Evolutionary conservation across 2,888 invertebrate genomes (phyloP), one percentile per base, ranked within the genome.

Genomic region (Tortricodes alternella): DNA sequence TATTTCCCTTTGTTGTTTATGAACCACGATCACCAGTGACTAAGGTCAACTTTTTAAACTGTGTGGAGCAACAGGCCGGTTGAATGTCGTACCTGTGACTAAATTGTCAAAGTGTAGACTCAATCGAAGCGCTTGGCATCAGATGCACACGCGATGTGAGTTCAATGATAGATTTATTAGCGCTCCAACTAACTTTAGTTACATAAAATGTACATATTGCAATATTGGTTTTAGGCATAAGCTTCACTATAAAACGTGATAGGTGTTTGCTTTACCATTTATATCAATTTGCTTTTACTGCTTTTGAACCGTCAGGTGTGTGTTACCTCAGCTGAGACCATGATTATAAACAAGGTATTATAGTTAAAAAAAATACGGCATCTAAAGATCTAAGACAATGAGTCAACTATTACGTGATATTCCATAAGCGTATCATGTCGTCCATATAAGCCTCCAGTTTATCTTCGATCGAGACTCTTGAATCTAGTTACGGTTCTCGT

Each of bases 41-140:
- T 64, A 68, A 73, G 73, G 74, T 75, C 71, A 71, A 59, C 44
- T 53, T 65, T 61, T 59, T 61, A 68, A 59, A 62, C 66, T 63
- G 67, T 49, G 65, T 60, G 65, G 61, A 62, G 64, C 73, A 67
- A 64, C 62, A 61, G 64, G 64, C 62, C 63, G 63, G 65, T 65
- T 72, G 77, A 74, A 78, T 74, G 75, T 72, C 77, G 77, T 72
- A 73, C 71, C 70, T 72, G 67, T 73, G 73, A 86, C 89, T 88
- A 75, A 85, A 84, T 82, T 78, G 83, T 81, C 80, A 80, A 79
- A 80, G 78, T 74, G 79, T 70, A 74, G 65, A 71, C 78, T 78
- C 82, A 79, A 80, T 83, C 79, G 76, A 80, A 78, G 66, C 69
- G 78, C 50, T 80, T 88, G 85, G 86, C 85, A 83, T 67, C 72